phyloP scores from a whole-genome alignment of 2,888 invertebrate species.

The Digitonthophagus gazella region DNA sequence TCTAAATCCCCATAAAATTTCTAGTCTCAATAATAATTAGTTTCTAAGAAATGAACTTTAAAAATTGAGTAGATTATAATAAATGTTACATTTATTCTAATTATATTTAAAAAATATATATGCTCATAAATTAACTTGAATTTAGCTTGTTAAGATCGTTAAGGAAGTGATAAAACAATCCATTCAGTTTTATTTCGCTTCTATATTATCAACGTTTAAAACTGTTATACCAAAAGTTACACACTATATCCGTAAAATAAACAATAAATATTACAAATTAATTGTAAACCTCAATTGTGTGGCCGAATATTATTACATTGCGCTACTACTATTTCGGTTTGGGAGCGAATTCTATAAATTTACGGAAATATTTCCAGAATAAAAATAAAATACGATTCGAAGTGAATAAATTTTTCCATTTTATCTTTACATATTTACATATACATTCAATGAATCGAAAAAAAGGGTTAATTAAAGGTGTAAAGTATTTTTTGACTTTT shows the following conservation, averaged over 20 bases:
- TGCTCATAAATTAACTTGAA: background rate
- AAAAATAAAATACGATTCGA: background rate
- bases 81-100: too few relatives aligned
- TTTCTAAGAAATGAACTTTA: too few relatives aligned
- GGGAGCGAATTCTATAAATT: background rate
- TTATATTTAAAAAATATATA: background rate
- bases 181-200: background rate
- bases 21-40: too few relatives aligned
- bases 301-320: background rate
- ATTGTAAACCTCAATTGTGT: background rate
- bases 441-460: background rate
- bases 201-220: background rate
- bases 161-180: background rate
- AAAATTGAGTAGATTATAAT: too few relatives aligned
- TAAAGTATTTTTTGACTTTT: too few relatives aligned
- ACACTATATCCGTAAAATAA: background rate
- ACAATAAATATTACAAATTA: too few relatives aligned
- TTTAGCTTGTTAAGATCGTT: too few relatives aligned
- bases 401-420: background rate
- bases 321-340: background rate
- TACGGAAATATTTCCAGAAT: background rate
- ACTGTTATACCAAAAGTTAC: background rate
- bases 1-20: too few relatives aligned
- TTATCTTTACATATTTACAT: background rate
- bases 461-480: background rate